phyloP scores from a whole-genome alignment of 1,140 invertebrate species.

The Atta colombica region DNA sequence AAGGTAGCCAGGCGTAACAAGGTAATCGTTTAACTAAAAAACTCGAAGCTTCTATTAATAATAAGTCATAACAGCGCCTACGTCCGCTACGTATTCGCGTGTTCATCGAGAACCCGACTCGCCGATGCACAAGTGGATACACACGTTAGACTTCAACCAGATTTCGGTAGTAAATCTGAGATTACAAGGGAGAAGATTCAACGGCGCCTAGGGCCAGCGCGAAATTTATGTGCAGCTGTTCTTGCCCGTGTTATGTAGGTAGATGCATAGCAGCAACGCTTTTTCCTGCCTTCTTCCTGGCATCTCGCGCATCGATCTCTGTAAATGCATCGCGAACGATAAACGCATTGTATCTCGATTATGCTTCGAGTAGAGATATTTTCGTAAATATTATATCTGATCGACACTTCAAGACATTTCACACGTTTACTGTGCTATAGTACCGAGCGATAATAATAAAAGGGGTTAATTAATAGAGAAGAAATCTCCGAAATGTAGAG shows the following conservation, averaged over 20 bases:
- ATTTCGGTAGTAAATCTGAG: constrained; percentile 77
- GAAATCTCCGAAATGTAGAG: constrained; percentile 43
- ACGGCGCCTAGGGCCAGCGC: constrained; percentile 60
- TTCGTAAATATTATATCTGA: constrained; percentile 48
- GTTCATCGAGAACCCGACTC: constrained; percentile 30
- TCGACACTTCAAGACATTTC: constrained; percentile 24
- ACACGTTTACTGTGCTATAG: background rate
- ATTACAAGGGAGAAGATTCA: constrained; percentile 73
- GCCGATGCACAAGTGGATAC: constrained; percentile 66
- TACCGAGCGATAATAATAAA: constrained; percentile 1
- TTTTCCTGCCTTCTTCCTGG: constrained; percentile 5
- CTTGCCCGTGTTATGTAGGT: constrained; percentile 64
- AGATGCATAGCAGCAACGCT: constrained; percentile 27
- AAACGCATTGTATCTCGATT: constrained; percentile 50
- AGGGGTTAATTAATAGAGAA: constrained; percentile 10
- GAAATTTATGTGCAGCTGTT: constrained; percentile 76
- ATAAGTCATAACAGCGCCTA: constrained; percentile 37
- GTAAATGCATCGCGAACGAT: constrained; percentile 66
- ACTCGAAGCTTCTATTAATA: constrained; percentile 39
- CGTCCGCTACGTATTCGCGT: background rate
- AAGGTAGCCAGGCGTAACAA: constrained; percentile 27
- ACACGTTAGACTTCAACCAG: constrained; percentile 68
- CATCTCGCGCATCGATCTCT: constrained; percentile 54
- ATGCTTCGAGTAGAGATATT: background rate
- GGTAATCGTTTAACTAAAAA: constrained; percentile 45